A percentile compares a stretch with the other conserved stretches of the same genome.
phyloP scores from a whole-genome alignment of 2,888 invertebrate species.

The Hypsopygia costalis region DNA sequence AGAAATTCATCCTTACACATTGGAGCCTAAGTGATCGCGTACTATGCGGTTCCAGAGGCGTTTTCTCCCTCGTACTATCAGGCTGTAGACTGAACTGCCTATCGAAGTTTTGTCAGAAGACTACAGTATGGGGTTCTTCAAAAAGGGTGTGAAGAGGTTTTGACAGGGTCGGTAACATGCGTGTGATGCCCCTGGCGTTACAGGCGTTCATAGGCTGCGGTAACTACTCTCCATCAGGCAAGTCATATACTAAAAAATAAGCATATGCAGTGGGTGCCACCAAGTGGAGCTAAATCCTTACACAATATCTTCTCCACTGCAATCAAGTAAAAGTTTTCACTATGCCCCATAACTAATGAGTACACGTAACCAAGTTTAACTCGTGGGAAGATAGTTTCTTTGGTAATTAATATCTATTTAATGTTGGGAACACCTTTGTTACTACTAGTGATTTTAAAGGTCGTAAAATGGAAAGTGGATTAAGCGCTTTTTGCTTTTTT shows the following conservation, averaged over 20 bases:
- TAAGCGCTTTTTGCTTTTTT: slow-evolving; percentile 13
- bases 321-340: slow-evolving; percentile 7
- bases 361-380: slow-evolving; percentile 3
- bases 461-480: slow-evolving; percentile 52
- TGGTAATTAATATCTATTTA: slow-evolving; percentile 32
- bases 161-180: too few relatives aligned
- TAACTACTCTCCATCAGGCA: too few relatives aligned
- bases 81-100: too few relatives aligned
- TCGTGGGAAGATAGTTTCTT: slow-evolving; percentile 30
- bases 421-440: slow-evolving; percentile 43
- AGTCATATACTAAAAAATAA: too few relatives aligned
- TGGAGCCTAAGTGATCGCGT: too few relatives aligned
- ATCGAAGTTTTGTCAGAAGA: too few relatives aligned
- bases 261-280: neutral
- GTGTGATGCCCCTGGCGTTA: too few relatives aligned
- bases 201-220: neutral
- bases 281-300: neutral
- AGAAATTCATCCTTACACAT: too few relatives aligned
- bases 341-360: slow-evolving; percentile 8
- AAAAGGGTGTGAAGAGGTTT: too few relatives aligned
- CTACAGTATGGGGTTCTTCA: too few relatives aligned
- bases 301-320: neutral
- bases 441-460: slow-evolving; percentile 32
- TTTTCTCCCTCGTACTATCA: too few relatives aligned
- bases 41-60: too few relatives aligned